Base-by-base conservation (phyloP, 2,797 vertebrate species). In the Micrastur ruficollis region DNA sequence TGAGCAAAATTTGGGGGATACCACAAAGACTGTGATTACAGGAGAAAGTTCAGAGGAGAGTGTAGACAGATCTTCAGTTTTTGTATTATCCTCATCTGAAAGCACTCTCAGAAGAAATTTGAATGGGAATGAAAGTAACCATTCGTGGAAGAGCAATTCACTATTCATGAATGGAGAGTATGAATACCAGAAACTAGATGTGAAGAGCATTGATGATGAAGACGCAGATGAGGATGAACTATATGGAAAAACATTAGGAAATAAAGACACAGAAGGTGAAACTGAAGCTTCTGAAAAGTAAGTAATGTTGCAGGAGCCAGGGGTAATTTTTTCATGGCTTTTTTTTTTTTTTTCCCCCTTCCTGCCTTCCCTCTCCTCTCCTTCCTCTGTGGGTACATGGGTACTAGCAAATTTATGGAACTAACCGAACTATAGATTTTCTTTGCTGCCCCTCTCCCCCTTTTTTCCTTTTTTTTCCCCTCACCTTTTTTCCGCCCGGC, bases 31-130 rank as follows among this genome's bases (percentile, higher is more conserved):
- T 22, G 76, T 90, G 5, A 80, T 82, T 52, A 73, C 95, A 2
- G 98, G 98, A 91, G 98, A 98, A 96, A 98, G 98, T 79, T 98
- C 99, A 7, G 99, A 99, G 95, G 99, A 99, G 70, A 98, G 98
- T 40, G 75, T 98, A 1, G 99, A 99, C 76, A 97, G 96, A 49
- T 97, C 98, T 71, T 98, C 97, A 3, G 65, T 93, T 90, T 96
- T 97, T 52, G 67, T 90, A 53, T 73, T 96, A 32, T 87, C 97
- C 4, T 91, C 96, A 32, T 98, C 97, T 36, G 97, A 98, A 79
- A 96, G 95, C 70, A 94, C 87, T 40, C 95, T 97, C 0, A 95
- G 96, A 17, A 97, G 74, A 73, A 98, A 94, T 55, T 86, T 97
- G 56, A 97, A 97, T 0, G 96, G 97, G 31, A 97, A 90, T 71